Evolutionary conservation across 2,888 invertebrate genomes (phyloP), one percentile per base, ranked within the genome.

Genomic region (Dendrolimus houi): DNA sequence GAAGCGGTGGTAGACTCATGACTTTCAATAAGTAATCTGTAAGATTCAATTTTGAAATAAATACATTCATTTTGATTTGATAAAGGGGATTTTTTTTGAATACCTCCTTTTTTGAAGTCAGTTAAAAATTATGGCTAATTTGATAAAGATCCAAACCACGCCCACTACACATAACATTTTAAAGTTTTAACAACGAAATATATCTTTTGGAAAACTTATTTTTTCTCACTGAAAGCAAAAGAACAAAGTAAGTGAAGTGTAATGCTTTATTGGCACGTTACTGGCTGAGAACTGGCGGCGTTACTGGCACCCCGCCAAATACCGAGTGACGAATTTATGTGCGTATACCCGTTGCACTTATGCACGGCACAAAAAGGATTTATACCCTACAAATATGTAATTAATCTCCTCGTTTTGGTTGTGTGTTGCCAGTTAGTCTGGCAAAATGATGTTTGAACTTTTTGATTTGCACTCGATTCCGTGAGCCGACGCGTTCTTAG

Each of bases 271-370:
- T 74, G 74, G 75, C 75, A 75, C 69, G 64, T 61, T 56, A 55
- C 57, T 53, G 60, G 61, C 59, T 61, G 57, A 61, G 61, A 64
- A 67, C 67, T 85, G 85, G 85, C 83, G 7, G 6, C 29, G n/a
- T 57, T 78, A 84, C 67, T 85, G 85, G 85, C 83, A 7, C 7
- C 17, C 13, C 57, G 79, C 85, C 85, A 83, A 74, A 56, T 62
- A 68, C 64, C 64, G 71, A 42, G 63, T 85, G 83, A 85, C 69
- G 82, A 79, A 85, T 85, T 85, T 84, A 85, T 85, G 77, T 79
- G 76, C 74, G 78, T 78, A 70, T 65, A 61, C 62, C 57, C 65
- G 57, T 53, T 58, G 58, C 59, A 55, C 55, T 54, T 52, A 9
- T 17, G 54, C 62, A 59, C 41, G 41, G 41, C 8, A 52, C 17